Conservation (phyloP, 2,888 invertebrate genomes). For the Polyploca ridens region DNA sequence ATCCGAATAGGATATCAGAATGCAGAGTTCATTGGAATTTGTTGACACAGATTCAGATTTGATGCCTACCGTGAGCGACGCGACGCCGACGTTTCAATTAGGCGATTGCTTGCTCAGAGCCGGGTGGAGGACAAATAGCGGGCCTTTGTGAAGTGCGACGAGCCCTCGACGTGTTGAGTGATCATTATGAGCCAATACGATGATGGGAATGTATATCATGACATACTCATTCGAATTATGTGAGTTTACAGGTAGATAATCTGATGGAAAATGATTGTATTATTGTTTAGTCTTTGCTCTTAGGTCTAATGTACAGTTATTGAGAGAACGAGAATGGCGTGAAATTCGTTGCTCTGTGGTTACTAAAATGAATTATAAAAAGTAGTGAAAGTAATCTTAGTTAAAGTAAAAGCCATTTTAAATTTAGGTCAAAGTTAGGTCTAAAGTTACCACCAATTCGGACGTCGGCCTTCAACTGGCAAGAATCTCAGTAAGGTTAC, state of each 20-base stretch:
- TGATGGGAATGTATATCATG: conserved; percentile 36
- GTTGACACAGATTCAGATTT: conserved; percentile 48
- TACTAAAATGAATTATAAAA: too few species aligned
- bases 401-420: too few species aligned
- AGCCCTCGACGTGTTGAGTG: conserved; percentile 31
- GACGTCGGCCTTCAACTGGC: too few species aligned
- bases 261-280: neutral
- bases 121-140: conserved; percentile 73
- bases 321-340: too few species aligned
- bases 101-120: conserved; percentile 68
- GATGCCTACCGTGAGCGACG: conserved; percentile 32
- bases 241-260: neutral
- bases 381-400: too few species aligned
- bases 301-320: too few species aligned
- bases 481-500: too few species aligned
- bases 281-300: too few species aligned
- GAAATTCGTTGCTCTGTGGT: too few species aligned
- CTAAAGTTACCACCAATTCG: too few species aligned
- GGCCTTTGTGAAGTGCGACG: conserved; percentile 52
- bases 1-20: neutral
- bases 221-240: neutral
- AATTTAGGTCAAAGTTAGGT: too few species aligned
- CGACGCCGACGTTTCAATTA: conserved; percentile 66
- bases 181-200: conserved; percentile 40
- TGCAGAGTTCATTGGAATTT: conserved; percentile 30